These are phyloP conservation scores for Harpagifer antarcticus DNA, from an alignment of 2,797 vertebrate species.

Conservation along the genomic window DNA sequence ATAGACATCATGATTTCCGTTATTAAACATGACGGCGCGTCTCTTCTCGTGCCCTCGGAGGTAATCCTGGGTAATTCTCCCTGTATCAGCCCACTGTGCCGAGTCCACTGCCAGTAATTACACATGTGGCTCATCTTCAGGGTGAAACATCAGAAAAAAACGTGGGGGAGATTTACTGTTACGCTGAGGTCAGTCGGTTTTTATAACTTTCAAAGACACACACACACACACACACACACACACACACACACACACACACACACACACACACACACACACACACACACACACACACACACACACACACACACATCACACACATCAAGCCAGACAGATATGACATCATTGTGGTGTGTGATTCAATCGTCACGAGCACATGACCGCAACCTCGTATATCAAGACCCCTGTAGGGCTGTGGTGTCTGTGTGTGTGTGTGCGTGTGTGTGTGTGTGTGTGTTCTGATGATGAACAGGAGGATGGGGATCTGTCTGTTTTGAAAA, in stretches of 20 bases:
- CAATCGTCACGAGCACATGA: slow-evolving; percentile 57
- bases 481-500: slow-evolving; percentile 31
- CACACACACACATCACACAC: neutral
- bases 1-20: slow-evolving; percentile 49
- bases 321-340: slow-evolving; percentile 72
- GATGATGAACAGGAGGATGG: slow-evolving; percentile 26
- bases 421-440: slow-evolving; percentile 37
- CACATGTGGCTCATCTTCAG: slow-evolving; percentile 60
- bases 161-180: slow-evolving; percentile 65
- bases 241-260: slow-evolving; percentile 30
- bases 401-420: slow-evolving; percentile 33
- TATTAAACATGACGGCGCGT: slow-evolving; percentile 35
- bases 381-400: slow-evolving; percentile 66
- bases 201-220: slow-evolving; percentile 29
- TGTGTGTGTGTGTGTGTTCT: slow-evolving; percentile 30
- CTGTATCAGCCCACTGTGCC: slow-evolving; percentile 41
- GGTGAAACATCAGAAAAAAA: slow-evolving; percentile 42
- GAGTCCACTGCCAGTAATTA: slow-evolving; percentile 34
- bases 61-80: slow-evolving; percentile 59
- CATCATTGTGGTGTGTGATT: slow-evolving; percentile 72
- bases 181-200: slow-evolving; percentile 53
- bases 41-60: slow-evolving; percentile 24
- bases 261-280: neutral
- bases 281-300: too few species aligned
- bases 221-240: slow-evolving; percentile 24